Conservation (phyloP, 64 coral and sea anemone species). For the Cladopsammia gracilis region DNA sequence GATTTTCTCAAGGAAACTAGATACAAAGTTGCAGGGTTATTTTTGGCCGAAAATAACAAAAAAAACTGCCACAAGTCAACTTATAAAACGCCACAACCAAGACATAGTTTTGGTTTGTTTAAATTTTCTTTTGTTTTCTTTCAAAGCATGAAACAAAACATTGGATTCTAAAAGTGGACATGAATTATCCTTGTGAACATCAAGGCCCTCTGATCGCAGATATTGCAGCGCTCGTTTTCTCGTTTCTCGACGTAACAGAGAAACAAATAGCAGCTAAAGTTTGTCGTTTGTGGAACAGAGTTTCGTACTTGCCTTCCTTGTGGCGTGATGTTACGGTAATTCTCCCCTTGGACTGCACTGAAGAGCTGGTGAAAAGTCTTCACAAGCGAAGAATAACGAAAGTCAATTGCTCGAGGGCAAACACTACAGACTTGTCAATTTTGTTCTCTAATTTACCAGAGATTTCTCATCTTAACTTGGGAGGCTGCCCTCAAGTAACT, state of each 20-base stretch:
- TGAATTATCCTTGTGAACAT: slow-evolving; percentile 28
- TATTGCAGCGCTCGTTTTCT: slow-evolving; percentile 86
- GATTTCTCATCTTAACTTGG: slow-evolving; percentile 81
- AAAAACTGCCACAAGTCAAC: not conserved
- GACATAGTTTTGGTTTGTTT: not conserved
- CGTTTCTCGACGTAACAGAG: slow-evolving; percentile 69
- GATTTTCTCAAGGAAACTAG: too few relatives aligned
- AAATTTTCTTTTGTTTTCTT: not conserved
- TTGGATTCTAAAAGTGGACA: slow-evolving; percentile 32
- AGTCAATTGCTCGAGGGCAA: slow-evolving; percentile 75
- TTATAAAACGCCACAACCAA: not conserved
- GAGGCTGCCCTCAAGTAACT: slow-evolving; percentile 87
- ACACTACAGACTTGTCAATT: slow-evolving; percentile 75
- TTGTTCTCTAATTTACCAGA: slow-evolving; percentile 78
- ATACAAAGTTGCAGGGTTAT: not conserved
- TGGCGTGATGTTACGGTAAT: slow-evolving; percentile 86
- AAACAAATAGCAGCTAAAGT: slow-evolving; percentile 90
- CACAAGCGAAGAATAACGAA: slow-evolving; percentile 84
- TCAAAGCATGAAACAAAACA: not conserved
- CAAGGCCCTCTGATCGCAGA: slow-evolving; percentile 96
- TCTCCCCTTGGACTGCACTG: slow-evolving; percentile 77
- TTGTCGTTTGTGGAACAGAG: slow-evolving; percentile 84
- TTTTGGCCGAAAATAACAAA: not conserved
- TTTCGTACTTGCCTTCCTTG: slow-evolving; percentile 76
- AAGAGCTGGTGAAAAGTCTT: slow-evolving; percentile 77